Conservation (phyloP, 2,888 invertebrate species). For the Hypena proboscidalis region DNA sequence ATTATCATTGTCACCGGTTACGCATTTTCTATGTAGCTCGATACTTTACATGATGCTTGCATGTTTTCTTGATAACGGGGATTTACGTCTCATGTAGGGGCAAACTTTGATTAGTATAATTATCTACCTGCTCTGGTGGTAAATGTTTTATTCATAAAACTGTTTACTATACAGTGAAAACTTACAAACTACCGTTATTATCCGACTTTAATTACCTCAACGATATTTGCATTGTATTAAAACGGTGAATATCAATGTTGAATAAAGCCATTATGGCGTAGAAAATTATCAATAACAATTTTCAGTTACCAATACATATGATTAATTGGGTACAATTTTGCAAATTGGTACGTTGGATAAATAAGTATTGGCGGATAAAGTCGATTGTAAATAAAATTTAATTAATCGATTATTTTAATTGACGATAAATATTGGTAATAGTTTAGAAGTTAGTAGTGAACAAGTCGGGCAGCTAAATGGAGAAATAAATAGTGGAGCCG, state of each 20-base stretch:
- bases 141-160: constrained; percentile 3
- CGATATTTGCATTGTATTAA: constrained; percentile 1
- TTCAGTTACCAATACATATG: constrained; percentile 25
- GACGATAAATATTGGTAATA: constrained; percentile 36
- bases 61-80: neutral
- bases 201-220: neutral
- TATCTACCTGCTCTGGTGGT: neutral
- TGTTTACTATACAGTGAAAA: neutral
- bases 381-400: constrained; percentile 32
- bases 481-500: constrained; percentile 47
- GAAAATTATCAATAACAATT: constrained; percentile 24
- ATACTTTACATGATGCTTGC: neutral
- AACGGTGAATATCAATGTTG: neutral
- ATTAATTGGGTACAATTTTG: constrained; percentile 32
- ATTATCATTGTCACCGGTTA: neutral
- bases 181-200: constrained; percentile 1
- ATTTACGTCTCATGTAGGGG: neutral
- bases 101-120: neutral
- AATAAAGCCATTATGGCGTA: constrained; percentile 25
- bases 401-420: constrained; percentile 42
- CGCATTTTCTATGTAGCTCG: neutral
- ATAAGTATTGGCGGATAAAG: constrained; percentile 28
- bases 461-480: constrained; percentile 39
- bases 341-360: constrained; percentile 35
- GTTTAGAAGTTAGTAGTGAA: constrained; percentile 23